Evolutionary conservation across 2,797 vertebrate species (phyloP), one percentile per base, ranked within the genome.

Genomic region (Ceryle rudis): DNA sequence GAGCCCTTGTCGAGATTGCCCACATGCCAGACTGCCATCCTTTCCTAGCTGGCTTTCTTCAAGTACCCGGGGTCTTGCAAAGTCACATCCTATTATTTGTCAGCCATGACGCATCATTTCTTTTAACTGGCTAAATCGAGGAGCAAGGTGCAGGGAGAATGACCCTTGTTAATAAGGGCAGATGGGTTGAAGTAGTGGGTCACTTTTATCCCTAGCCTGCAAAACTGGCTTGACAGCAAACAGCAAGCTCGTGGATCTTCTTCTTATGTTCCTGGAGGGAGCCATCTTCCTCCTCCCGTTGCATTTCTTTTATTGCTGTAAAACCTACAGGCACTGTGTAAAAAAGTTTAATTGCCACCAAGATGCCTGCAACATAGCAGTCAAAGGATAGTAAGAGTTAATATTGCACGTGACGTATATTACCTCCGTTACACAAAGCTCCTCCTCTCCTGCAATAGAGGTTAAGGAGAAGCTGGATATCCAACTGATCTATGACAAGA

Each of bases 31-130:
- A 61, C 35, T 60, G 21, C 54, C n/a, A 10, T 70, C 31, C 42
- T 88, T 80, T 86, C 31, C 71, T 66, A 5, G 22, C 58, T 81
- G 47, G 31, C 52, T 82, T 92, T 57, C 41, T 93, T 64, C 23
- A 77, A 79, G 71, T 71, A 60, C 0, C 0, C 35, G 42, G 20
- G 35, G 41, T 91, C 49, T 93, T 1, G 3, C 15, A 42, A 64
- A 82, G 75, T 90, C 71, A 85, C 37, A 37, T 92, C 31, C 41
- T 89, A 12, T 85, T 67, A 64, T 71, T 96, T 93, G 14, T 90
- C 78, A 90, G 47, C 55, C 18, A 10, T 71, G 83, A 94, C 87
- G 93, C 41, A 52, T 94, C 10, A 31, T 90, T 92, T 80, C 31
- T 94, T 95, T 80, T 77, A 90, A 64, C 67, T 73, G 33, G 52